These are phyloP conservation scores for Alexandromys fortis DNA, from an alignment of 2,113 vertebrate species.

Conservation along the genomic window DNA sequence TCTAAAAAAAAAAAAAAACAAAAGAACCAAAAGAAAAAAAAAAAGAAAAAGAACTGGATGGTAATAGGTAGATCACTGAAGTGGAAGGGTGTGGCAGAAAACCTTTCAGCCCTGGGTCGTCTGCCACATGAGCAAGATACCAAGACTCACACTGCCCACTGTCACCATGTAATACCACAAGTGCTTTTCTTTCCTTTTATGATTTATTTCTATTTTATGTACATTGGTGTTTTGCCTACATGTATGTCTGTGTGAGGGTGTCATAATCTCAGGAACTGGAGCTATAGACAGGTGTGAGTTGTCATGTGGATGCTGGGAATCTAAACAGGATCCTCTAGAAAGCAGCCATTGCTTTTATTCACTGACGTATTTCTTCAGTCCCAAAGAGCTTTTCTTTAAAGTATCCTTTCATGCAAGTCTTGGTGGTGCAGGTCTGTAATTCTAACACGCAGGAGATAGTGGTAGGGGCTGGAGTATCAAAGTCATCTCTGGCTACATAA, in stretches of 20 bases:
- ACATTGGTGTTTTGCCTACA: not conserved
- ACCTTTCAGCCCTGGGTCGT: not conserved
- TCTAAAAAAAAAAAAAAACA: no score
- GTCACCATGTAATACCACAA: not conserved
- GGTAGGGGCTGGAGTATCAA: not conserved
- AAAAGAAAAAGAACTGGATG: not conserved
- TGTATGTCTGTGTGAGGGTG: not conserved
- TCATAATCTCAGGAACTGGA: not conserved
- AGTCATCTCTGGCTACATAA: not conserved
- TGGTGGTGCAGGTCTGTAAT: not conserved
- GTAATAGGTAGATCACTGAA: constrained; percentile 36
- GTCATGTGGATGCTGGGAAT: not conserved
- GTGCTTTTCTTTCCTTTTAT: not conserved
- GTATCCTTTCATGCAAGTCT: not conserved
- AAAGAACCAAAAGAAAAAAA: no score
- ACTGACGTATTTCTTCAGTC: not conserved
- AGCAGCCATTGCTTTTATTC: not conserved
- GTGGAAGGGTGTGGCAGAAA: not conserved
- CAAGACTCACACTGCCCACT: not conserved
- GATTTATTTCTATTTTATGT: not conserved
- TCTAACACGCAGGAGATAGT: not conserved
- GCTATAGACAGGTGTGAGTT: not conserved
- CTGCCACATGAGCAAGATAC: not conserved
- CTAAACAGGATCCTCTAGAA: not conserved
- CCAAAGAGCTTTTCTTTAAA: not conserved